These are phyloP conservation scores for Bettongia penicillata DNA, from an alignment of 2,113 vertebrate species.

Conservation along the genomic window DNA sequence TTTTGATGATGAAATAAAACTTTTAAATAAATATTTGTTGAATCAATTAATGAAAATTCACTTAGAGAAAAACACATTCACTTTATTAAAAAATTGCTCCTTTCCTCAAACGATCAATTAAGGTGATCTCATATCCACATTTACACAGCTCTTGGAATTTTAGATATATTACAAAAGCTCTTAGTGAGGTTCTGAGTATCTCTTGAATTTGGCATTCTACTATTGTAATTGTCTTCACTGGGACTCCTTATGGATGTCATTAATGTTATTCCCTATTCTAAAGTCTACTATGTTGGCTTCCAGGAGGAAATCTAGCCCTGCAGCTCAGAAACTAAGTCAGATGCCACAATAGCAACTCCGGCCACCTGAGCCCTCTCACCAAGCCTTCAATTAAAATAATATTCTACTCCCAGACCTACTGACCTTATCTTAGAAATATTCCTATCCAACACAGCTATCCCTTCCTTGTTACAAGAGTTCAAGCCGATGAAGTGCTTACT, in stretches of 20 bases:
- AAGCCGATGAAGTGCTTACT: neutral
- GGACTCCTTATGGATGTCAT: neutral
- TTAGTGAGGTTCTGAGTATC: neutral
- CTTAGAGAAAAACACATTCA: neutral
- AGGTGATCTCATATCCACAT: neutral
- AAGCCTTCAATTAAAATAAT: neutral
- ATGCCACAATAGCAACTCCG: neutral
- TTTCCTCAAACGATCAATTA: neutral
- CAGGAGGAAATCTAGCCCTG: neutral
- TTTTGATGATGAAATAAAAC: constrained; percentile 4
- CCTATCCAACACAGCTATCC: neutral
- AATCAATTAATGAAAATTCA: neutral
- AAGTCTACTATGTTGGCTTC: neutral
- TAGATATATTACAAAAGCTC: neutral
- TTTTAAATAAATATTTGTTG: neutral
- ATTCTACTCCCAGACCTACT: neutral
- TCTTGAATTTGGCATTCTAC: neutral
- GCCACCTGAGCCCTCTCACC: neutral
- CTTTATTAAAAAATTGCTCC: neutral
- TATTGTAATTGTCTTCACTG: neutral
- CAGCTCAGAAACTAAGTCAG: neutral
- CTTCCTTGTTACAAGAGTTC: neutral
- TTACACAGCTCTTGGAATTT: neutral
- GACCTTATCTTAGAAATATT: neutral
- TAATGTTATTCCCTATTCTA: neutral